Conservation (phyloP, 1,140 invertebrate genomes). For the Drosophila pandora region DNA sequence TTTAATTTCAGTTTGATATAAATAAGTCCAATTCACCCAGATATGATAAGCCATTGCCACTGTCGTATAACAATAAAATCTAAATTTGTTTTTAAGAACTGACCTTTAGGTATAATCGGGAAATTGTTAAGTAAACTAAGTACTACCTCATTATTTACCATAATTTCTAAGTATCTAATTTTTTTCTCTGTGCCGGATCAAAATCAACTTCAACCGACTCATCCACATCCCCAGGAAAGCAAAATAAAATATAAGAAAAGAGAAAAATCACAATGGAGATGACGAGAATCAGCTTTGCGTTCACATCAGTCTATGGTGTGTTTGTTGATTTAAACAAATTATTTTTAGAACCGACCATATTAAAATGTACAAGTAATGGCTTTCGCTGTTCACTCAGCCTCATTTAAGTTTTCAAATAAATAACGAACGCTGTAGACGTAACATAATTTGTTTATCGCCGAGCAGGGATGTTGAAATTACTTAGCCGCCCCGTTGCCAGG, state of each 20-base stretch:
- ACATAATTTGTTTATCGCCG: slow-evolving; percentile 56
- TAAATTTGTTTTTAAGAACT: neutral
- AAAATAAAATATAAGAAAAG: neutral
- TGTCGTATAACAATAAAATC: neutral
- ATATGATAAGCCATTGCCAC: neutral
- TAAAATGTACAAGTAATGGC: slow-evolving; percentile 76
- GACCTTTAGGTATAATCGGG: neutral
- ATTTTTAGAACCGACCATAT: slow-evolving; percentile 71
- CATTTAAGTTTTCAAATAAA: slow-evolving; percentile 64
- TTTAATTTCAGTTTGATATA: slow-evolving; percentile 2
- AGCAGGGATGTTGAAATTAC: slow-evolving; percentile 23
- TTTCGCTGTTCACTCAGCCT: slow-evolving; percentile 57
- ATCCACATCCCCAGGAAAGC: slow-evolving; percentile 12
- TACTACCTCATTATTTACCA: neutral
- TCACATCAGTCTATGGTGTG: slow-evolving; percentile 41
- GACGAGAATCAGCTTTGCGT: slow-evolving; percentile 29
- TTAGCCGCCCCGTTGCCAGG: slow-evolving; percentile 37
- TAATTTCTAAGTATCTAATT: neutral
- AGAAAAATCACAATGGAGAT: slow-evolving; percentile 26
- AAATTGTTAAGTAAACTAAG: neutral
- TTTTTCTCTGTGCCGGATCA: slow-evolving; percentile 17
- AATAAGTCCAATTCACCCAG: neutral
- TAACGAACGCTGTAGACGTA: slow-evolving; percentile 44
- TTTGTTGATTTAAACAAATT: slow-evolving; percentile 71
- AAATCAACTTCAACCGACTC: slow-evolving; percentile 14